A percentile compares a stretch with the other conserved stretches of the same genome.
Evolutionary conservation across 2,888 invertebrate species (phyloP).

Genomic region (Drosophila neonasuta): DNA sequence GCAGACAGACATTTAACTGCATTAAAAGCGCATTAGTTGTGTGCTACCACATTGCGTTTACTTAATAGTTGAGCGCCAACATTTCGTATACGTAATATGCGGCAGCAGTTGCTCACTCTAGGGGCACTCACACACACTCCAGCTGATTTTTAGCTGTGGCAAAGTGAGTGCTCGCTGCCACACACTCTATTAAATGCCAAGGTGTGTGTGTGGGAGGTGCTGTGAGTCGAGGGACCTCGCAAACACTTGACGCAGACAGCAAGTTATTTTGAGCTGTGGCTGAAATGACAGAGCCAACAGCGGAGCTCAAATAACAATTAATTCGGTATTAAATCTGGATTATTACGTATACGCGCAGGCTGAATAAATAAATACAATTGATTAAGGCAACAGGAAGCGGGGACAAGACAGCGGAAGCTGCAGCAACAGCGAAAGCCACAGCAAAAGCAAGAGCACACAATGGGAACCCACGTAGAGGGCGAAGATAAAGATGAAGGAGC

Average conservation of each 20-base stretch:
- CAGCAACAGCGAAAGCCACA: slow-evolving; percentile 30
- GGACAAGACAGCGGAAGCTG: slow-evolving; percentile 34
- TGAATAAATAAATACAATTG: slow-evolving; percentile 42
- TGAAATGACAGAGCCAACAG: slow-evolving; percentile 8
- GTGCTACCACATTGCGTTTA: slow-evolving; percentile 30
- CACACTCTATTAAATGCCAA: slow-evolving; percentile 47
- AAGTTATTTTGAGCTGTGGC: slow-evolving; percentile 35
- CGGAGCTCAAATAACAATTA: slow-evolving; percentile 34
- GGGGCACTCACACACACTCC: slow-evolving; percentile 25
- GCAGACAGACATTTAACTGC: slow-evolving; percentile 51
- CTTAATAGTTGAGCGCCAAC: slow-evolving; percentile 30
- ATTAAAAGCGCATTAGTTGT: slow-evolving; percentile 53
- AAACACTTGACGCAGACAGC: slow-evolving; percentile 24
- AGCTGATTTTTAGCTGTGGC: slow-evolving; percentile 29
- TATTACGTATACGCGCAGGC: slow-evolving; percentile 37
- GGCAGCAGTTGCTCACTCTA: slow-evolving; percentile 15
- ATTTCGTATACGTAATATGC: slow-evolving; percentile 43
- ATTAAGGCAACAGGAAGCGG: slow-evolving; percentile 40
- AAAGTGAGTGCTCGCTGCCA: slow-evolving; percentile 39
- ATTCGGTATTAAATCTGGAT: slow-evolving; percentile 44
- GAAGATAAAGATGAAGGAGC: slow-evolving; percentile 7
- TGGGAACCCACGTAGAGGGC: slow-evolving; percentile 14
- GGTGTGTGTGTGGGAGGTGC: slow-evolving; percentile 20
- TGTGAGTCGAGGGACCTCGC: slow-evolving; percentile 22
- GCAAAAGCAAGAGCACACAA: slow-evolving; percentile 26